These are phyloP conservation scores for Colletes latitarsis DNA, from an alignment of 1,140 invertebrate species.

Conservation along the genomic window DNA sequence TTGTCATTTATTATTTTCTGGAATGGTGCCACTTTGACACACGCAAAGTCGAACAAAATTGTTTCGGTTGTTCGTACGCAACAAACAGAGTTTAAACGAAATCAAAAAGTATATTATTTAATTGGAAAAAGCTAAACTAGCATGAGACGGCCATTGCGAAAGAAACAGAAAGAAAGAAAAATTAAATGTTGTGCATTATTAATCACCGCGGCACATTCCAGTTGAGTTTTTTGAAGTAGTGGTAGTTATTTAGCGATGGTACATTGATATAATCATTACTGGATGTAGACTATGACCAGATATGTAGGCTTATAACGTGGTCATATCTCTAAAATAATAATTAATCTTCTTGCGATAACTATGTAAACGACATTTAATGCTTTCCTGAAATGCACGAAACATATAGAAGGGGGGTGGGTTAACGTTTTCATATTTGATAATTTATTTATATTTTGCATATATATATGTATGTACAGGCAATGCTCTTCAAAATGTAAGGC, in stretches of 20 bases:
- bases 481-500: slow-evolving; percentile 71
- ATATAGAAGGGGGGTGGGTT: slow-evolving; percentile 84
- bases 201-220: slow-evolving; percentile 73
- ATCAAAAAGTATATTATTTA: neutral
- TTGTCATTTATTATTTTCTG: slow-evolving; percentile 57
- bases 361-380: slow-evolving; percentile 81
- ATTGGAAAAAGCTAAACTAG: neutral
- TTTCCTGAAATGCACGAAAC: slow-evolving; percentile 86
- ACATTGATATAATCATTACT: slow-evolving; percentile 62
- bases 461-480: slow-evolving; percentile 60
- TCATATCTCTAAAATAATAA: slow-evolving; percentile 74
- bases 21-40: slow-evolving; percentile 47
- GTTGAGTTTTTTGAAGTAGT: slow-evolving; percentile 73
- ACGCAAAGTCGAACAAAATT: neutral
- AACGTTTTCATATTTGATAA: slow-evolving; percentile 80
- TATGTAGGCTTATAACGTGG: slow-evolving; percentile 56
- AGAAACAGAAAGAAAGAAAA: neutral
- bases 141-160: neutral
- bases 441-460: slow-evolving; percentile 72
- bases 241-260: slow-evolving; percentile 75
- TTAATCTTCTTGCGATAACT: slow-evolving; percentile 79
- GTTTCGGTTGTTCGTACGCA: neutral
- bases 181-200: neutral
- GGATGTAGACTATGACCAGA: slow-evolving; percentile 57
- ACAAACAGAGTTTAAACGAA: neutral